phyloP scores from a whole-genome alignment of 2,888 invertebrate genomes.

The Horisme vitalbata region DNA sequence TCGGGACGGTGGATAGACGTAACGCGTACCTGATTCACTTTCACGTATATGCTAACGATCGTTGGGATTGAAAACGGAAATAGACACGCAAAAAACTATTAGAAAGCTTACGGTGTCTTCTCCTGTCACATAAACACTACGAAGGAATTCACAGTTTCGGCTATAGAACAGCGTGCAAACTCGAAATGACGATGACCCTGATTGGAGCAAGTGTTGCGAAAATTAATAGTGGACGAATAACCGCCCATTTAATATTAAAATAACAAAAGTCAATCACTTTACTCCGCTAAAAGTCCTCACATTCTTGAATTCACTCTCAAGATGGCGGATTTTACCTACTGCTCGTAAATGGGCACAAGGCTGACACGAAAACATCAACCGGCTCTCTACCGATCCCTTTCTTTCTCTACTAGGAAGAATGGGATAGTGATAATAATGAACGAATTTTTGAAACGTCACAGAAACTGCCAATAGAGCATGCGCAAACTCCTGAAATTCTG shows the following conservation, averaged over 20 bases:
- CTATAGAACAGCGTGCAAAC: slow-evolving; percentile 56
- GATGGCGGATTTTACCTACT: slow-evolving; percentile 85
- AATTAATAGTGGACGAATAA: slow-evolving; percentile 56
- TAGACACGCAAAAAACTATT: slow-evolving; percentile 82
- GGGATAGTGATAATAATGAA: slow-evolving; percentile 70
- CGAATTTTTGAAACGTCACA: slow-evolving; percentile 69
- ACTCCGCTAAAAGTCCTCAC: slow-evolving; percentile 78
- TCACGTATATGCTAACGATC: slow-evolving; percentile 76
- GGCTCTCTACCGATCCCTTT: slow-evolving; percentile 77
- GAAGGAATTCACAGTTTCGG: slow-evolving; percentile 73
- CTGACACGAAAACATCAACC: slow-evolving; percentile 83
- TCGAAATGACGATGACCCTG: slow-evolving; percentile 55
- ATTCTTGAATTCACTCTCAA: slow-evolving; percentile 85
- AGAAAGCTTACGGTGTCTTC: slow-evolving; percentile 82
- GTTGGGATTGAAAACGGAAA: slow-evolving; percentile 80
- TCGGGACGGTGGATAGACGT: slow-evolving; percentile 49
- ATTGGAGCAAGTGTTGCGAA: slow-evolving; percentile 49
- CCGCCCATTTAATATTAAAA: slow-evolving; percentile 76
- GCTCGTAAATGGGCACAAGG: slow-evolving; percentile 83
- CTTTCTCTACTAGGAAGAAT: slow-evolving; percentile 59
- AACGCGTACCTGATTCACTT: slow-evolving; percentile 71
- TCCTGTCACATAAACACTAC: slow-evolving; percentile 82
- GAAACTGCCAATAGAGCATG: slow-evolving; percentile 73
- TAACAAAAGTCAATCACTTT: slow-evolving; percentile 72
- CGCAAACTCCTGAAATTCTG: slow-evolving; percentile 60